phyloP scores from a whole-genome alignment of 2,113 vertebrate genomes.

The Indicator maculatus region DNA sequence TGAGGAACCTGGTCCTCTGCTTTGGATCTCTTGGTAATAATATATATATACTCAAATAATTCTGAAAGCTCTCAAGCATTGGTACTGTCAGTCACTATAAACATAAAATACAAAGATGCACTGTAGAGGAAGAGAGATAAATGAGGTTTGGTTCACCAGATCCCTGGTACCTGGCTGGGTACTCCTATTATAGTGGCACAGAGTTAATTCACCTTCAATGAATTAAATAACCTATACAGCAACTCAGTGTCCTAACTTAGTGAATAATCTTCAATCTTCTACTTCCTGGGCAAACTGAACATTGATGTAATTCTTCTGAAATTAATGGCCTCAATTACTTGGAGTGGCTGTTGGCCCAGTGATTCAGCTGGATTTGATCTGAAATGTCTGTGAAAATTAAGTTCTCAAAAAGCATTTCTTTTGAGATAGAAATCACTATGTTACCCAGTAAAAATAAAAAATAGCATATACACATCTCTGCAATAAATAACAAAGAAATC shows the following conservation, averaged over 20 bases:
- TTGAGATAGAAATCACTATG: conserved; percentile 38
- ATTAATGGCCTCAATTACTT: conserved; percentile 20
- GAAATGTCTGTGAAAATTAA: conserved; percentile 44
- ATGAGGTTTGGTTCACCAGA: background rate
- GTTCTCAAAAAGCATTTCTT: conserved; percentile 47
- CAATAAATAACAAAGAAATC: conserved; percentile 32
- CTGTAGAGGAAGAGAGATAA: background rate
- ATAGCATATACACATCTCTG: conserved; percentile 23
- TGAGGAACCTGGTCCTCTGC: background rate
- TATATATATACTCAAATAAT: background rate
- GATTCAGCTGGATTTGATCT: conserved; percentile 44
- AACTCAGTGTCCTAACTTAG: background rate
- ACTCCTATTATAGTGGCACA: background rate
- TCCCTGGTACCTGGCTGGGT: background rate
- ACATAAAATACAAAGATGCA: background rate
- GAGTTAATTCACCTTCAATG: background rate
- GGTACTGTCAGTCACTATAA: background rate
- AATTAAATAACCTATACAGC: background rate
- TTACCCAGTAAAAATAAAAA: conserved; percentile 54
- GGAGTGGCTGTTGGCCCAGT: conserved; percentile 24
- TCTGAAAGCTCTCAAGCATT: background rate
- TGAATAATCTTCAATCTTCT: background rate
- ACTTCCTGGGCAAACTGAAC: background rate
- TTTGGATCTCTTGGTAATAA: background rate
- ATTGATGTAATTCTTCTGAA: conserved; percentile 31